Conservation (phyloP, 2,113 vertebrate genomes). For the Pteruthius melanotis region DNA sequence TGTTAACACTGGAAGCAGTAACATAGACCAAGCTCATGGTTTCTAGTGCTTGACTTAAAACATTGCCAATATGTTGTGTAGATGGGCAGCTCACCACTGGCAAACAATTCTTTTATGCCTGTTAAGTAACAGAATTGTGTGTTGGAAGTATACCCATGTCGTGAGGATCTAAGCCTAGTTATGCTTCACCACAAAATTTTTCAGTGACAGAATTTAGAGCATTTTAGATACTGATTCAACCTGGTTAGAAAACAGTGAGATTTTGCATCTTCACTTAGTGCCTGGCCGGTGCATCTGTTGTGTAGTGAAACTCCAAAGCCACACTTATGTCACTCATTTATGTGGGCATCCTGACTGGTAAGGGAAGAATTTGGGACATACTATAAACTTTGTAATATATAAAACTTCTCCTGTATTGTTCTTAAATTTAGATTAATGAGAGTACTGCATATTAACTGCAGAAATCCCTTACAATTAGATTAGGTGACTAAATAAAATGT, state of each 20-base stretch:
- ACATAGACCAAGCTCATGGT: neutral
- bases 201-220: neutral
- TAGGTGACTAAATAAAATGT: neutral
- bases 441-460: neutral
- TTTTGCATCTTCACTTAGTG: neutral
- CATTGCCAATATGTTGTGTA: neutral
- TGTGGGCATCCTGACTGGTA: neutral
- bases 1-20: neutral
- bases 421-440: neutral
- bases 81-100: neutral
- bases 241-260: neutral
- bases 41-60: neutral
- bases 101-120: neutral
- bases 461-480: neutral
- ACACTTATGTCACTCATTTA: rapidly evolving
- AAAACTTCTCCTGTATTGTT: neutral
- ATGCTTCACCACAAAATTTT: neutral
- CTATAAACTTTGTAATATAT: neutral
- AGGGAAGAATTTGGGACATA: neutral
- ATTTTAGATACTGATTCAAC: neutral
- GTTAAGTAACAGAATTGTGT: neutral
- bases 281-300: neutral
- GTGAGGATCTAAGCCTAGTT: neutral
- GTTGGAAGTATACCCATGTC: neutral
- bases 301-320: neutral